These are phyloP conservation scores for Microctenopoma stevenorrisi DNA, from an alignment of 2,797 vertebrate genomes.

Conservation along the genomic window DNA sequence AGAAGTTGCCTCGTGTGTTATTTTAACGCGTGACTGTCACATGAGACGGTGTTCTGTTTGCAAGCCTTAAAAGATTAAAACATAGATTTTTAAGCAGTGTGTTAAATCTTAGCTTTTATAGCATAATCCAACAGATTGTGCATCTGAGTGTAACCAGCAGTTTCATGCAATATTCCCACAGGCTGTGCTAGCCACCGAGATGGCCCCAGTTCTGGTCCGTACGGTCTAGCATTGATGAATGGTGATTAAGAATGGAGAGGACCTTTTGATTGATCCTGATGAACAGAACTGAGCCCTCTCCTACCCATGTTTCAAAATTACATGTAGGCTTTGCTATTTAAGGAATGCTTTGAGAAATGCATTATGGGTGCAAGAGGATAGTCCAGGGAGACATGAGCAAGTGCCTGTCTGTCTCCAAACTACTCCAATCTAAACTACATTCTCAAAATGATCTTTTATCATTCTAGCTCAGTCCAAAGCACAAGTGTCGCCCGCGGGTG, in stretches of 20 bases:
- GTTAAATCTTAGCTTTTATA: conserved; percentile 1
- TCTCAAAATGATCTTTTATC: conserved; percentile 36
- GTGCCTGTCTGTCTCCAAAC: conserved; percentile 39
- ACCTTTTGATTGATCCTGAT: conserved; percentile 40
- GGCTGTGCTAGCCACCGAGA: conserved; percentile 4
- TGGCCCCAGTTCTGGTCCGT: neutral
- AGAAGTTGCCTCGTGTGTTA: neutral
- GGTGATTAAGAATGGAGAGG: neutral
- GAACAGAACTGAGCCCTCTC: neutral
- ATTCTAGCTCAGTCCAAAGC: conserved; percentile 48
- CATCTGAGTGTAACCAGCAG: neutral
- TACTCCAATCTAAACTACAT: conserved; percentile 25
- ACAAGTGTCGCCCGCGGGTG: conserved; percentile 53
- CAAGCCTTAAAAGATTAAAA: neutral
- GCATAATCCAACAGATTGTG: conserved; percentile 8
- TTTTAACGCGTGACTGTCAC: neutral
- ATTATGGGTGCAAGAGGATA: conserved; percentile 32
- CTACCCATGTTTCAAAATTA: conserved; percentile 43
- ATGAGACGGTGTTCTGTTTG: neutral
- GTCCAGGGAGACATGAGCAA: conserved; percentile 43
- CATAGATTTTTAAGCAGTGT: conserved; percentile 1
- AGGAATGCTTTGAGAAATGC: conserved; percentile 55
- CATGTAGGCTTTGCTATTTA: conserved; percentile 42
- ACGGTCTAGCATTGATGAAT: neutral
- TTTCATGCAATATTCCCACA: conserved; percentile 11